phyloP scores from a whole-genome alignment of 1,140 invertebrate genomes.

The Drosophila saltans region DNA sequence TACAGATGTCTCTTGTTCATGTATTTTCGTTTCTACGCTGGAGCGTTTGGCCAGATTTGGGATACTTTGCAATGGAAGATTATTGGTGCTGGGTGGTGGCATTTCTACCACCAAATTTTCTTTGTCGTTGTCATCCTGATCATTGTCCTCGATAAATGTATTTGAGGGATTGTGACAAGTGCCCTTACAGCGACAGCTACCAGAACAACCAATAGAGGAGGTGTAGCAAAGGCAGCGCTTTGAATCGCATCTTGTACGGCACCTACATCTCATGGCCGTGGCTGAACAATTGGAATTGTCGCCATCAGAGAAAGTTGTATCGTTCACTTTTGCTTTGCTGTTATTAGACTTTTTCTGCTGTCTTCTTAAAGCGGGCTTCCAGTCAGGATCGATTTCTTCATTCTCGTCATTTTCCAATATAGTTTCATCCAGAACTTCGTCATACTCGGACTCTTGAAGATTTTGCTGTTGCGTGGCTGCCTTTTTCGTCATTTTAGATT shows the following conservation, averaged over 20 bases:
- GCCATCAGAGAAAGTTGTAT: slow-evolving; percentile 17
- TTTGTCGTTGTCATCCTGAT: slow-evolving; percentile 12
- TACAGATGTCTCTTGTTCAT: not conserved
- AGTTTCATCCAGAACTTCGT: not conserved
- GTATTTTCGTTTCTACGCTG: not conserved
- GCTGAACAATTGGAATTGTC: not conserved
- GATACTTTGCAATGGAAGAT: not conserved
- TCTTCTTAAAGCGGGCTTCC: slow-evolving; percentile 77
- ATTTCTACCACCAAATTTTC: slow-evolving; percentile 18
- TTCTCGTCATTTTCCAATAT: slow-evolving; percentile 3
- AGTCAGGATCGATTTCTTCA: slow-evolving; percentile 87
- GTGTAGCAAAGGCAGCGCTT: slow-evolving; percentile 63
- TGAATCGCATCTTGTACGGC: slow-evolving; percentile 52
- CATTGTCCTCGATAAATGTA: not conserved
- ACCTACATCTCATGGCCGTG: slow-evolving; percentile 42
- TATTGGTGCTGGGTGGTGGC: not conserved
- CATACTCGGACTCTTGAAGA: not conserved
- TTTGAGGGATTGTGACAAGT: slow-evolving; percentile 50
- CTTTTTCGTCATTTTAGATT: slow-evolving; percentile 3
- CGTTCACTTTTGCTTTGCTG: slow-evolving; percentile 28
- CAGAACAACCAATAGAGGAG: slow-evolving; percentile 20
- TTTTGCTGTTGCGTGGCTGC: not conserved
- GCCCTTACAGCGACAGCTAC: slow-evolving; percentile 41
- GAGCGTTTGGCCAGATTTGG: not conserved
- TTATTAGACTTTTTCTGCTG: not conserved